Evolutionary conservation across 2,888 invertebrate species (phyloP).

Genomic region (Scrobipalpa atriplicella): DNA sequence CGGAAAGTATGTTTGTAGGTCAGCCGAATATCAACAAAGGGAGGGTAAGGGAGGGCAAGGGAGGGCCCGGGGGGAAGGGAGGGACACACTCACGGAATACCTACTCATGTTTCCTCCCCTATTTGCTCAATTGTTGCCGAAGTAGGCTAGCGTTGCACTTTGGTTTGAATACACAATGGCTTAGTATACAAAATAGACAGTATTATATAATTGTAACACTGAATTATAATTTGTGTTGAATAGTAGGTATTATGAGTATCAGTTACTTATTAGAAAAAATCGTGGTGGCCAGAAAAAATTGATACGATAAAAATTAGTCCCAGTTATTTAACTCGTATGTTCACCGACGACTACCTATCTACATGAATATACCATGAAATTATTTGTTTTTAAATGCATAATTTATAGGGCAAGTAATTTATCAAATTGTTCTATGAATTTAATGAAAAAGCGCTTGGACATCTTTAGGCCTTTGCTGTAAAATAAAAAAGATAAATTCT

Average conservation of each 20-base stretch:
- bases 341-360: too few species aligned
- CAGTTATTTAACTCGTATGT: too few species aligned
- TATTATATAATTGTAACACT: too few species aligned
- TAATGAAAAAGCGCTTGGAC: too few species aligned
- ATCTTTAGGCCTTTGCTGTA: not conserved
- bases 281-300: too few species aligned
- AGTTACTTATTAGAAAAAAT: not conserved
- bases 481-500: not conserved
- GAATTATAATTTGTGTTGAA: too few species aligned
- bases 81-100: slow-evolving; percentile 41
- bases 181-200: slow-evolving; percentile 48
- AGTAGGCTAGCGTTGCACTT: slow-evolving; percentile 25
- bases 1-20: slow-evolving; percentile 72
- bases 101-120: slow-evolving; percentile 41
- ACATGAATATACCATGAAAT: too few species aligned
- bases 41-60: slow-evolving; percentile 38
- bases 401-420: too few species aligned
- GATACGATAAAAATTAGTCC: too few species aligned
- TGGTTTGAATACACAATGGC: not conserved
- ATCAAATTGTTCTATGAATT: too few species aligned
- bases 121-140: slow-evolving; percentile 34
- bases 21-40: slow-evolving; percentile 70
- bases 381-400: too few species aligned
- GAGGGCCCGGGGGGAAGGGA: slow-evolving; percentile 39
- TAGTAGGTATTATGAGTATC: slow-evolving; percentile 36